A percentile compares a stretch with the other conserved stretches of the same genome.
phyloP scores from a whole-genome alignment of 1,140 invertebrate genomes.

The Battus philenor region DNA sequence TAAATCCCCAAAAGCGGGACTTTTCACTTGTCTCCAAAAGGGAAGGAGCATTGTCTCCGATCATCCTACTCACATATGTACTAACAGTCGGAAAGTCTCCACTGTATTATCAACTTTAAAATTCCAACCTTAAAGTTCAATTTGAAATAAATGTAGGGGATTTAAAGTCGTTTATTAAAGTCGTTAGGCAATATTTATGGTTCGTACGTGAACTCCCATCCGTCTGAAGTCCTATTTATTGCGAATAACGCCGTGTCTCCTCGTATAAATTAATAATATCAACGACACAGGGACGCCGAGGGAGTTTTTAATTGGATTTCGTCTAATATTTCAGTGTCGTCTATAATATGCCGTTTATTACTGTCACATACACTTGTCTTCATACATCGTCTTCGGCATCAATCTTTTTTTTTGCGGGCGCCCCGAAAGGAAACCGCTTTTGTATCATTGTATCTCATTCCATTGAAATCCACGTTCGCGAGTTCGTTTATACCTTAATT shows the following conservation, averaged over 20 bases:
- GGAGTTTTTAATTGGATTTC: constrained; percentile 40
- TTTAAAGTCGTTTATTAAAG: constrained; percentile 24
- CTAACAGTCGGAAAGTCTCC: constrained; percentile 4
- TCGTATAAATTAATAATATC: constrained; percentile 61
- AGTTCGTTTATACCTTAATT: too few relatives aligned
- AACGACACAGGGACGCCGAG: constrained; percentile 27
- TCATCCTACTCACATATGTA: constrained; percentile 14
- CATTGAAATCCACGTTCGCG: too few relatives aligned
- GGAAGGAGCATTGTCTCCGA: constrained; percentile 53
- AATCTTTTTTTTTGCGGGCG: not conserved
- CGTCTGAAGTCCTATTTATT: constrained; percentile 58
- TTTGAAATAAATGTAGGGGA: constrained; percentile 8
- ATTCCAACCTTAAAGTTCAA: constrained; percentile 18
- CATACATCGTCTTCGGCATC: constrained; percentile 5
- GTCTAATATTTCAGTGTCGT: constrained; percentile 30
- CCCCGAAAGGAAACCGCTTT: constrained; percentile 3
- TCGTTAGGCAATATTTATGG: constrained; percentile 35
- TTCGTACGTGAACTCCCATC: constrained; percentile 43
- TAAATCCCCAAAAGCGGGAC: constrained; percentile 54
- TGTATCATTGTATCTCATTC: not conserved
- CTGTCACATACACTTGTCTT: constrained; percentile 17
- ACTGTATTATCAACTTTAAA: constrained; percentile 22
- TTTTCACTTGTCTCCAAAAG: constrained; percentile 56
- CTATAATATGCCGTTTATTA: constrained; percentile 12
- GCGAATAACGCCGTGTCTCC: constrained; percentile 38